Conservation (phyloP, 2,888 invertebrate genomes). For the Dendrolimus pini region DNA sequence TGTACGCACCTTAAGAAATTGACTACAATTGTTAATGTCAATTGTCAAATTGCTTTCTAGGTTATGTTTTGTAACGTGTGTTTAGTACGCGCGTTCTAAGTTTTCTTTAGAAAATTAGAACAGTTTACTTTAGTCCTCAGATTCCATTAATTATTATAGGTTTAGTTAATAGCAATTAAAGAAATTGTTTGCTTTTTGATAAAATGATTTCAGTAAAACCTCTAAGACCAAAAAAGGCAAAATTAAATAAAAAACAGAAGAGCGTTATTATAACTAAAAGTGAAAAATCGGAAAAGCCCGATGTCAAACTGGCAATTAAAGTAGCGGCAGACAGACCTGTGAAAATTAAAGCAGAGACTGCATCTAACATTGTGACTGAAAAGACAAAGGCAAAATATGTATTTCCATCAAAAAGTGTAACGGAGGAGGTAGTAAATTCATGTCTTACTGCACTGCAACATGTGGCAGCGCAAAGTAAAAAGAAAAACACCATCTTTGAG, state of each 20-base stretch:
- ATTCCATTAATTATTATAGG: no score
- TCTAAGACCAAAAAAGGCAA: not conserved
- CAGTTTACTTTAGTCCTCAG: no score
- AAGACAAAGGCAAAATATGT: constrained; percentile 39
- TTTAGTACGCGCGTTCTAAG: no score
- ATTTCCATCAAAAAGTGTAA: constrained; percentile 50
- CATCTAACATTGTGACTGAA: constrained; percentile 2
- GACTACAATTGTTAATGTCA: no score
- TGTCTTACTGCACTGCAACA: constrained; percentile 47
- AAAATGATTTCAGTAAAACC: not conserved
- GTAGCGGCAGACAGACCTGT: not conserved
- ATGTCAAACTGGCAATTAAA: not conserved
- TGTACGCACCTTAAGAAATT: no score
- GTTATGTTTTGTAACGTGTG: no score
- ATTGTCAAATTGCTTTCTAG: no score
- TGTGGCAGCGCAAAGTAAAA: constrained; percentile 35
- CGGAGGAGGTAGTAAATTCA: constrained; percentile 37
- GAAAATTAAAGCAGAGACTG: not conserved
- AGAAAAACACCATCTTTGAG: constrained; percentile 71
- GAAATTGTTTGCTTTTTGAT: no score
- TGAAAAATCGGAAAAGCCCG: not conserved
- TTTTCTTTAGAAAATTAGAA: no score
- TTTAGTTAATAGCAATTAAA: no score
- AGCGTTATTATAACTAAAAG: not conserved
- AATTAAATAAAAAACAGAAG: not conserved